phyloP scores from a whole-genome alignment of 2,113 vertebrate species.

The Collichthys lucidus region DNA sequence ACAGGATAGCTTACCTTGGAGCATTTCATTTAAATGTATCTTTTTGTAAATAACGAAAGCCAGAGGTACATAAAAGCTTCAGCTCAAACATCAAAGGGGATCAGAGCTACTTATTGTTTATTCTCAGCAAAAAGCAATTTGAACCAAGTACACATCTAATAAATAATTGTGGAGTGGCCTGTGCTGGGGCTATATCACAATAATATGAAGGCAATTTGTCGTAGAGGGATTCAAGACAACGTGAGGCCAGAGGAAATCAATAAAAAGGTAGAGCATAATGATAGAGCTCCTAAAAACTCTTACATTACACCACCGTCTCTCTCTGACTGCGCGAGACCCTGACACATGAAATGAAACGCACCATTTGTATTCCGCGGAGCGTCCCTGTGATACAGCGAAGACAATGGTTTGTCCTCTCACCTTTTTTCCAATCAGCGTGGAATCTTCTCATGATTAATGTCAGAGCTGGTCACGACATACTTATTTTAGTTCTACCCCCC shows the following conservation, averaged over 20 bases:
- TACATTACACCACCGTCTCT: constrained; percentile 55
- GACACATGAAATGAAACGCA: constrained; percentile 62
- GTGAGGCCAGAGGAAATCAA: constrained; percentile 72
- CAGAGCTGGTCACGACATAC: constrained; percentile 37
- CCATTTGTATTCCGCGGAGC: constrained; percentile 59
- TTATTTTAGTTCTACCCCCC: constrained; percentile 46
- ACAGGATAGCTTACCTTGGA: background rate
- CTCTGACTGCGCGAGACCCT: constrained; percentile 52
- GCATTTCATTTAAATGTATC: constrained; percentile 18
- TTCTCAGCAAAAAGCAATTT: constrained; percentile 67
- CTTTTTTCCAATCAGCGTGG: constrained; percentile 55
- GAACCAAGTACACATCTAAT: constrained; percentile 51
- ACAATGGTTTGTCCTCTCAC: constrained; percentile 48
- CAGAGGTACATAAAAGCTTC: constrained; percentile 21
- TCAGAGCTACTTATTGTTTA: constrained; percentile 54
- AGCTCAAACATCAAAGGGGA: constrained; percentile 43
- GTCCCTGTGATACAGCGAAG: constrained; percentile 26
- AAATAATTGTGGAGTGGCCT: constrained; percentile 62
- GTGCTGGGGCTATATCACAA: constrained; percentile 53
- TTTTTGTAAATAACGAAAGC: constrained; percentile 35
- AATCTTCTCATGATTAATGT: constrained; percentile 63
- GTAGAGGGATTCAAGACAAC: constrained; percentile 54
- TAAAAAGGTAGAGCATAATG: constrained; percentile 68
- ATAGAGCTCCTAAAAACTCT: constrained; percentile 70
- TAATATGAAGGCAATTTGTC: constrained; percentile 74